A percentile compares a stretch with the other conserved stretches of the same genome.
Evolutionary conservation across 2,113 vertebrate species (phyloP).

Genomic region (Ginglymostoma cirratum): DNA sequence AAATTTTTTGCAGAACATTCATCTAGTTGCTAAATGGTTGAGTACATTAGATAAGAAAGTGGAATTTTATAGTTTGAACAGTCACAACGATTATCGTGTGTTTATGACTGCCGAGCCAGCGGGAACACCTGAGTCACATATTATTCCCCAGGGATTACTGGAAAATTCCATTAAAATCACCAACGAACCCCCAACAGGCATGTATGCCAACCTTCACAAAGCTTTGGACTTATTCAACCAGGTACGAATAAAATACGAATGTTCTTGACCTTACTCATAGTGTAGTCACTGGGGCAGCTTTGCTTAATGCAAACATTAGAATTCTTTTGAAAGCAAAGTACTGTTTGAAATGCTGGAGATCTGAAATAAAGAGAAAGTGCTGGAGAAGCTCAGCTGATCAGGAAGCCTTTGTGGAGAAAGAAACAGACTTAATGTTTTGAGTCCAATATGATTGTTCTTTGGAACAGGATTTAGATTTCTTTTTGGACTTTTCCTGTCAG

Average conservation of each 20-base stretch:
- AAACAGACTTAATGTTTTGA: too few relatives aligned
- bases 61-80: slow-evolving; percentile 48
- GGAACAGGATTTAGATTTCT: neutral
- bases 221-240: slow-evolving; percentile 63
- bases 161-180: slow-evolving; percentile 66
- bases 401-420: too few relatives aligned
- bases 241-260: slow-evolving; percentile 45
- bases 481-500: rapidly evolving
- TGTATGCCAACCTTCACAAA: slow-evolving; percentile 61
- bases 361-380: too few relatives aligned
- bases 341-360: too few relatives aligned
- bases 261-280: neutral
- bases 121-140: slow-evolving; percentile 49
- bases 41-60: slow-evolving; percentile 54
- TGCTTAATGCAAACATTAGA: neutral
- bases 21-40: slow-evolving; percentile 64
- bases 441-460: too few relatives aligned
- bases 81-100: slow-evolving; percentile 52
- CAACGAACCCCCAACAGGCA: slow-evolving; percentile 58
- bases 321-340: too few relatives aligned
- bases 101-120: slow-evolving; percentile 61
- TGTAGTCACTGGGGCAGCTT: neutral
- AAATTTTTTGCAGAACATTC: slow-evolving; percentile 56
- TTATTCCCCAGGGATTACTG: slow-evolving; percentile 64
- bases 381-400: too few relatives aligned